Base-by-base conservation (phyloP, 2,888 invertebrate species). In the Diaphora mendica region DNA sequence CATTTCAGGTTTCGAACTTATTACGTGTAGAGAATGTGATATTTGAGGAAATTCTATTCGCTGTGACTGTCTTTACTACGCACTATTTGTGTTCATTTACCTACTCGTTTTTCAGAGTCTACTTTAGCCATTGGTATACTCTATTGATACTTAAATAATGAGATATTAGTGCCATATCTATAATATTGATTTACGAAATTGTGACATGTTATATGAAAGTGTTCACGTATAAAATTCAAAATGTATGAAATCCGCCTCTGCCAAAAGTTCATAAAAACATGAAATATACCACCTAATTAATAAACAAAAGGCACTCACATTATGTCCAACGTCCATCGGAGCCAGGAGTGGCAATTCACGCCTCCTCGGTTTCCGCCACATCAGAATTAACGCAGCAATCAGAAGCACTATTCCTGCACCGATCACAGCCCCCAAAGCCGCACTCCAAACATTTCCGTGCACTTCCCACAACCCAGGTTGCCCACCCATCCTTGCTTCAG, bases 381-480 rank as follows among this genome's bases (percentile, higher is more conserved):
- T 77, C 13, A 94, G 85, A 17, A 95, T 82, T 13, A 92, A 67
- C 1, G 88, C 91, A n/a, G 92, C 94, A 5, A 95, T 77, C 13
- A 95, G 80, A 8, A 95, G 87, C 4, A 95, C 95, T 0, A 92
- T 87, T 0, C 93, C 92, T 23, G 95, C 95, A 0, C 95, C 95
- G 2, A 89, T 90, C 70, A 93, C 76, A 0, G 95, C 95, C 0
- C 95, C 95, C 67, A 93, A 82, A 13, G 90, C 89, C 0, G 92
- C 94, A 77, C 95, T 95, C 95, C 94, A 95, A 0, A 86, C 89
- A 48, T 91, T 90, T 2, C 91, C 89, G 75, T 88, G 85, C 5
- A 79, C 85, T 39, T 85, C 85, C 88, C 88, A 88, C 3, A 33
- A 33, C 30, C 67, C 67, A 4, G 20, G 33, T 2, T 77, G 74